Base-by-base conservation (phyloP, 1,140 invertebrate species). In the Pemphigus obesinymphae region DNA sequence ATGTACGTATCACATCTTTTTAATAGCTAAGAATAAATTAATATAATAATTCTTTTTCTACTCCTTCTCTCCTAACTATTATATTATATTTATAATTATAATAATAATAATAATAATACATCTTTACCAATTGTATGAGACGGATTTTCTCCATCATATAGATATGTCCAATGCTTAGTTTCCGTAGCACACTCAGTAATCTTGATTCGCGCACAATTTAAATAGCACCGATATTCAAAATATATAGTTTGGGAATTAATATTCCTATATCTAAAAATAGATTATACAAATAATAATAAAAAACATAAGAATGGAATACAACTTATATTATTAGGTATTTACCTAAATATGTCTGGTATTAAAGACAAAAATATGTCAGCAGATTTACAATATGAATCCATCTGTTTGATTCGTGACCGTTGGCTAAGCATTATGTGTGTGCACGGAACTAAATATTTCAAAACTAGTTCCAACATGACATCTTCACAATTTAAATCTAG, bases 401-500 rank as follows among this genome's bases (percentile, higher is more conserved):
- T 90, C 82, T 96, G 92, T 43, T 92, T 89, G 61, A 96, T 88
- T 84, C 92, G 90, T 50, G 93, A 89, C 61, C 92, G 88, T 86
- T 95, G 93, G 29, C 94, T 94, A 11, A 95, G 89, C 91, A 97
- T 95, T 0, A 98, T 90, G 88, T 98, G 96, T n/a, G 93, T 92
- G 85, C 95, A 96, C 17, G 94, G 94, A 84, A 94, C 90, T 68
- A 98, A 88, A 86, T 97, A 93, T 88, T 92, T 93, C 84, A 97
- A 92, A 70, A 98, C 90, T 37, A 98, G 88, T 86, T 97, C 95
- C 84, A 97, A 89, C 93, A 98, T 96, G n/a, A 98, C 91, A 87
- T 99, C 97, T 88, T 99, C 97, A 88, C 96, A 98, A 86, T 97
- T 96, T 58, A 99, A 88, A 85, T 96, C 92, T 34, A 99, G 89